These are phyloP conservation scores for Ciona savignyi DNA, from an alignment of 23 tunicate species.

Conservation along the genomic window DNA sequence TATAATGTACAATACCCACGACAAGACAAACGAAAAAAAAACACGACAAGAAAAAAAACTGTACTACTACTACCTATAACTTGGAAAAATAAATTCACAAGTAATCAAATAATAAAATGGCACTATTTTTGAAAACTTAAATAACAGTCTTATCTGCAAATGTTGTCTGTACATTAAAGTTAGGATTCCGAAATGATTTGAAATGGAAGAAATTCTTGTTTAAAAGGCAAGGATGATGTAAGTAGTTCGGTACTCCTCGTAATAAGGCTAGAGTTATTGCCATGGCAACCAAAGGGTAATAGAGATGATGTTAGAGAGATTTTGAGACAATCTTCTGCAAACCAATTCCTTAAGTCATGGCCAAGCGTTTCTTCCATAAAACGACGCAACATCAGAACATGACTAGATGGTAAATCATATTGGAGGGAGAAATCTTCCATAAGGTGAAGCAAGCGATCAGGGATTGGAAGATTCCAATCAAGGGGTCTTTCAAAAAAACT, in stretches of 20 bases:
- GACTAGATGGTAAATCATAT: conserved; percentile 45
- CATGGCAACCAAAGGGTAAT: conserved; percentile 18
- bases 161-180: too few species aligned
- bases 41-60: too few species aligned
- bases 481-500: conserved; percentile 18
- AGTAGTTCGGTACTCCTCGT: not conserved
- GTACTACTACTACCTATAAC: too few species aligned
- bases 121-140: too few species aligned
- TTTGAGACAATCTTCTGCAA: conserved; percentile 30
- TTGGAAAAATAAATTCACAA: too few species aligned
- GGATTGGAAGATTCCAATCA: conserved; percentile 66
- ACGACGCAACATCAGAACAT: conserved; percentile 23
- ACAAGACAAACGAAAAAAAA: too few species aligned
- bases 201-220: not conserved
- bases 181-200: too few species aligned
- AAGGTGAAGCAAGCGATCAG: conserved; percentile 68
- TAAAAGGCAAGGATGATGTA: not conserved
- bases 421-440: conserved; percentile 79
- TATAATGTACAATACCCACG: too few species aligned
- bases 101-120: too few species aligned
- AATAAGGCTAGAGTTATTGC: not conserved
- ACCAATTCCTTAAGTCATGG: conserved; percentile 17
- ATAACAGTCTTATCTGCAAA: too few species aligned
- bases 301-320: conserved; percentile 5
- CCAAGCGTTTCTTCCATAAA: conserved; percentile 20